These are phyloP conservation scores for Diaperis boleti DNA, from an alignment of 2,888 invertebrate genomes.

Conservation along the genomic window DNA sequence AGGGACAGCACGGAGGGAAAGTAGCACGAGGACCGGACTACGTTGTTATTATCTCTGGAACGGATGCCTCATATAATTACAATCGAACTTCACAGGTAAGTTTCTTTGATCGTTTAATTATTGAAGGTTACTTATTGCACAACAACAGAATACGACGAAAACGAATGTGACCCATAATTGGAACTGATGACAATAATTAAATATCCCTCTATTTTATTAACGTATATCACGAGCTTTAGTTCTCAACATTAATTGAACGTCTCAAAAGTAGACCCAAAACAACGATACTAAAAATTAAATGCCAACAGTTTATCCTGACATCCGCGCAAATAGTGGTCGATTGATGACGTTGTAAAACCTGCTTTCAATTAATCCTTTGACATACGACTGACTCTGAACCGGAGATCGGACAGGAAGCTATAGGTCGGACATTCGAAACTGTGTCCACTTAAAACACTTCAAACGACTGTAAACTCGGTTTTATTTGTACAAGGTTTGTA, in stretches of 20 bases:
- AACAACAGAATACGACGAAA: too few species aligned
- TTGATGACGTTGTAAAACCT: conserved; percentile 43
- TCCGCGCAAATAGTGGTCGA: conserved; percentile 19
- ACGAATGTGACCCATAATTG: too few species aligned
- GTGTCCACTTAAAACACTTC: conserved; percentile 53
- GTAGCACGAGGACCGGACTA: too few species aligned
- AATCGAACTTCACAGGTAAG: too few species aligned
- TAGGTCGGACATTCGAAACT: conserved; percentile 46
- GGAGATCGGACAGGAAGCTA: conserved; percentile 31
- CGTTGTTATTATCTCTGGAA: too few species aligned
- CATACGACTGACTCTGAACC: conserved; percentile 45
- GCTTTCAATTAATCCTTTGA: conserved; percentile 53
- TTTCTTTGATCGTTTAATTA: too few species aligned
- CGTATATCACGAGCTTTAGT: too few species aligned
- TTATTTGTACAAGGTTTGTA: conserved; percentile 50
- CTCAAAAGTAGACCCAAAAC: conserved; percentile 16
- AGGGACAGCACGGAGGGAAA: too few species aligned
- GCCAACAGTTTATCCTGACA: conserved; percentile 18
- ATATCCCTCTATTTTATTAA: too few species aligned
- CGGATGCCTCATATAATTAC: too few species aligned
- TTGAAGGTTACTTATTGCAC: too few species aligned
- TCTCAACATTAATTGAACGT: conserved; percentile 29
- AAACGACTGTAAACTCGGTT: conserved; percentile 51
- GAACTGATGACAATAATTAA: too few species aligned
- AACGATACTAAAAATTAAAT: conserved; percentile 1